Base-by-base conservation (phyloP, 2,888 invertebrate genomes). In the Sarcophaga subvicina region DNA sequence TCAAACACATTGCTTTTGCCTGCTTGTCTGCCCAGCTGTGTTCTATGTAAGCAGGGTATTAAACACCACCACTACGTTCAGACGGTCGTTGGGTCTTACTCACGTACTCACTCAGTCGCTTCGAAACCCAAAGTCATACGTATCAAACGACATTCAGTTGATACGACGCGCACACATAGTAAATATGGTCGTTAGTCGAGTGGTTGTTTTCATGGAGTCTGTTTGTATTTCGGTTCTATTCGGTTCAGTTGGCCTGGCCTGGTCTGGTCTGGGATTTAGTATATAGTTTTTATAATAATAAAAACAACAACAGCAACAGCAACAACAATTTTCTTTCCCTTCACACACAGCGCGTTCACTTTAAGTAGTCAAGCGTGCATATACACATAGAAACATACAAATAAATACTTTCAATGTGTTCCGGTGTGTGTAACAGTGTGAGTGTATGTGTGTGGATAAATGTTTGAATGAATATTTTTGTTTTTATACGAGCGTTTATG, bases 251-350 rank as follows among this genome's bases (percentile, higher is more conserved):
- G 80, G 80, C 75, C 83, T 80, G 80, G 86, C 47, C 73, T 81
- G 80, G 80, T 67, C 72, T 72, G 77, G 37, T 54, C 76, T 83
- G 79, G 72, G 71, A 79, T 80, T 75, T 83, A 75, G 62, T 83
- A 80, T 75, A 80, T 84, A 84, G 80, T 83, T 78, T 80, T 84
- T 84, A 70, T 78, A 87, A 76, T 80, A 84, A 80, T 66, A 54
- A 54, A 54, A 54, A 17, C 37, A 37, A 37, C 37, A 54, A 17
- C 54, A 54, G 17, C 54, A 54, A 14, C 17, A 54, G 0, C 54
- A 37, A 49, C 49, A 54, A 54, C 54, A 54, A 54, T 78, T 78
- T 70, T 80, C 79, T 77, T 86, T 72, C 83, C 80, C 80, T 80
- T 83, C 49, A 72, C 69, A 72, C 73, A 78, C 77, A 76, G 79